Base-by-base conservation (phyloP, 2,888 invertebrate species). In the Lypha dubia region DNA sequence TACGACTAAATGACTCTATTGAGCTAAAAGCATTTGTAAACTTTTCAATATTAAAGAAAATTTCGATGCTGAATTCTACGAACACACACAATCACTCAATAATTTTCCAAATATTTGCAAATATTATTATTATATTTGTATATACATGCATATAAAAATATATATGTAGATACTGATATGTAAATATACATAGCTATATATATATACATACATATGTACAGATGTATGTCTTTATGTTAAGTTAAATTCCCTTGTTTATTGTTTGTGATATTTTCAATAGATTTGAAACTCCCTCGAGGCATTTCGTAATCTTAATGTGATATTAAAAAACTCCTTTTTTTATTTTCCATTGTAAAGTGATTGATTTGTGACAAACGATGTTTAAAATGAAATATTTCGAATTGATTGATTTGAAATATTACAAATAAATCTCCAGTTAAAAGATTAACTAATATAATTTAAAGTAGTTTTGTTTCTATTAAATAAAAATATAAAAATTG, bases 1-100 rank as follows among this genome's bases (percentile, higher is more conserved):
- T 58, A 13, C 22, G 32, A 68, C 9, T 68, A 24, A 77, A 77
- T 77, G 46, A 58, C 41, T 77, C 60, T 32, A 56, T 65, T 46
- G 32, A 67, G 53, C 51, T 62, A 13, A 62, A 74, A 74, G 28
- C 28, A 74, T 28, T 62, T 62, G 20, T 8, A 49, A 38, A 32
- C 8, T 38, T 35, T 73, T 46, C 49, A 73, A 49, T 49, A 71
- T 17, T 56, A 56, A 28, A 13, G 20, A 0, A 44, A 15, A 58
- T 20, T 44, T 46, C 13, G n/a, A 35, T 73, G n/a, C n/a, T 9
- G 2, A 9, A 6, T 15, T 3, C 8, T n/a, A n/a, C n/a, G n/a
- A n/a, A 51, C 28, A 5, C 2, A 24, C 22, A 24, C 24, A 56
- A 2, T 15, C 24, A 41, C 24, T 17, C n/a, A n/a, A n/a, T 51